phyloP scores from a whole-genome alignment of 2,797 vertebrate genomes.

The Eidolon dupreanum region DNA sequence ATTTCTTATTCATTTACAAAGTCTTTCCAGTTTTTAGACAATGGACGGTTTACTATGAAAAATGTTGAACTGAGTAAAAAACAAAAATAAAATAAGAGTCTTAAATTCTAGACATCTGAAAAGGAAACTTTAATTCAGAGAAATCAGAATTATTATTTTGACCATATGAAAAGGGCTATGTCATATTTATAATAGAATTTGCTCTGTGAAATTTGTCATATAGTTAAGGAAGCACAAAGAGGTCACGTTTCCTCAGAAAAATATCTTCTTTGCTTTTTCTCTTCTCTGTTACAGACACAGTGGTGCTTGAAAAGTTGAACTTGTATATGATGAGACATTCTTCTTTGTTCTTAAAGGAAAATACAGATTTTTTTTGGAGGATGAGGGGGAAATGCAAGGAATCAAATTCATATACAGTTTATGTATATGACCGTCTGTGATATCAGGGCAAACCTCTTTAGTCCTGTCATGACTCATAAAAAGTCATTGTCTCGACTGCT shows the following conservation, averaged over 20 bases:
- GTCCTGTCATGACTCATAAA: neutral
- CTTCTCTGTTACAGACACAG: neutral
- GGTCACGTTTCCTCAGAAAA: neutral
- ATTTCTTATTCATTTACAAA: slow-evolving; percentile 30
- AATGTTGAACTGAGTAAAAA: neutral
- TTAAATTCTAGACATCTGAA: neutral
- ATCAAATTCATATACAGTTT: neutral
- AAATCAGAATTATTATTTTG: slow-evolving; percentile 21
- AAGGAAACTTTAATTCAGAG: slow-evolving; percentile 15
- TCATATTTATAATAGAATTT: neutral
- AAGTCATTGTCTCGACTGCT: neutral
- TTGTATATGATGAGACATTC: neutral
- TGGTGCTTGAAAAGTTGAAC: neutral
- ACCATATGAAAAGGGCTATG: neutral
- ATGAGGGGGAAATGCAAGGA: neutral
- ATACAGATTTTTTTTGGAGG: neutral
- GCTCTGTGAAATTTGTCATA: neutral
- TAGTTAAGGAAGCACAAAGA: neutral
- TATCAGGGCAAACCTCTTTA: neutral
- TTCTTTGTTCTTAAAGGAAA: slow-evolving; percentile 8
- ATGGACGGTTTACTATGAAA: neutral
- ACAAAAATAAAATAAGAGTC: neutral
- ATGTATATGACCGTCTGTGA: neutral
- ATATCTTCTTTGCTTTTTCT: neutral
- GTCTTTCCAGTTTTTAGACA: slow-evolving; percentile 6